Evolutionary conservation across 2,888 invertebrate species (phyloP).

Genomic region (Acleris laterana): DNA sequence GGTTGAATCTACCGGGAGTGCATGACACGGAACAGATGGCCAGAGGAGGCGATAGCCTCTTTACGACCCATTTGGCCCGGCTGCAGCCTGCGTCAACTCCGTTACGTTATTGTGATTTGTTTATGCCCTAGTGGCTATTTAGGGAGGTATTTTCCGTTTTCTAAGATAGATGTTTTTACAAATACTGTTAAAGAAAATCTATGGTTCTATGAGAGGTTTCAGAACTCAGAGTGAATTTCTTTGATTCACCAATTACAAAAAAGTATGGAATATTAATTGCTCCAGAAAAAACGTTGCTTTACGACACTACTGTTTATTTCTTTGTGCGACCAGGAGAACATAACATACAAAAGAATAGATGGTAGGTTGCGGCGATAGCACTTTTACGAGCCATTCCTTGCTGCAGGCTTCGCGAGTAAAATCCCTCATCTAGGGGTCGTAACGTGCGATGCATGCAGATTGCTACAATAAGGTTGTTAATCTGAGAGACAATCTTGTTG

Average conservation of each 20-base stretch:
- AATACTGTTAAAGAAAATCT: neutral
- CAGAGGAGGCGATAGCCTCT: slow-evolving; percentile 5
- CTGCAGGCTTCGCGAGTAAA: slow-evolving; percentile 15
- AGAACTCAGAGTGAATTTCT: no score
- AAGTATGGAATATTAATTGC: no score
- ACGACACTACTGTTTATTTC: neutral
- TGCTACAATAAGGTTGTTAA: slow-evolving; percentile 10
- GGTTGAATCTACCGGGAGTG: neutral
- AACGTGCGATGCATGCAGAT: slow-evolving; percentile 17
- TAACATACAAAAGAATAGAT: neutral
- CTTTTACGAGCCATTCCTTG: slow-evolving; percentile 9
- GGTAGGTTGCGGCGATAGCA: slow-evolving; percentile 5
- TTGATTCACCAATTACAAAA: no score
- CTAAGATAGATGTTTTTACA: neutral
- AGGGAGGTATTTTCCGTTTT: neutral
- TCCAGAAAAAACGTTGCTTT: no score
- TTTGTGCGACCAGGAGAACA: neutral
- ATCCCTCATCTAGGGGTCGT: slow-evolving; percentile 8
- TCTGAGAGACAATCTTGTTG: slow-evolving; percentile 1
- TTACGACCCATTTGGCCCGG: slow-evolving; percentile 10
- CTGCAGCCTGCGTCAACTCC: slow-evolving; percentile 20
- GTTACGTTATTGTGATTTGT: slow-evolving; percentile 13
- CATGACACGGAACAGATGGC: slow-evolving; percentile 19
- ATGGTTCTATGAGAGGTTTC: no score
- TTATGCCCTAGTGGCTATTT: neutral